These are phyloP conservation scores for Phalanger gymnotis DNA, from an alignment of 2,797 vertebrate genomes.

Conservation along the genomic window DNA sequence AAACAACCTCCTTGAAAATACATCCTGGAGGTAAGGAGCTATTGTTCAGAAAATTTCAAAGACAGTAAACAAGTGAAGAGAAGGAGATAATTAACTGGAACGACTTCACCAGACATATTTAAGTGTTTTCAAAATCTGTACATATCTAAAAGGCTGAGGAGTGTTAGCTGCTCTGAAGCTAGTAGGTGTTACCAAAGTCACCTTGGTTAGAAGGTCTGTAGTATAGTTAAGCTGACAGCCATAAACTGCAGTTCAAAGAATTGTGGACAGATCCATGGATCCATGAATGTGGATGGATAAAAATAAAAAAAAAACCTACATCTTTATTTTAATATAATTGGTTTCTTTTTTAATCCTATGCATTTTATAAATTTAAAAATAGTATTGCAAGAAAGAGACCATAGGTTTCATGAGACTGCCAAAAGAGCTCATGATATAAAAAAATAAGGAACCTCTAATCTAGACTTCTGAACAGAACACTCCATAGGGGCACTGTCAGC, in stretches of 20 bases:
- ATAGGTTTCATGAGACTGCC: neutral
- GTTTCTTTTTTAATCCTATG: neutral
- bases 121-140: neutral
- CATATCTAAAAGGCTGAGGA: neutral
- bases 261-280: neutral
- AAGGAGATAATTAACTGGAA: slow-evolving; percentile 63
- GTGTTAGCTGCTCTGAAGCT: neutral
- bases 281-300: neutral
- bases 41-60: slow-evolving; percentile 65
- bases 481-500: neutral
- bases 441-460: neutral
- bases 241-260: neutral
- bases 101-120: slow-evolving; percentile 45
- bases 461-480: neutral
- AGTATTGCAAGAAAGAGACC: neutral
- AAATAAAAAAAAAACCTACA: neutral
- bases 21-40: slow-evolving; percentile 41
- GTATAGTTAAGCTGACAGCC: neutral
- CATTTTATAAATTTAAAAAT: neutral
- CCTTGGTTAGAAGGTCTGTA: neutral
- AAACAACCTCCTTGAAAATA: slow-evolving; percentile 69
- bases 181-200: neutral
- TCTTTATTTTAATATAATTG: neutral
- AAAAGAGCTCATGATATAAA: neutral
- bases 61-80: slow-evolving; percentile 61